phyloP scores from a whole-genome alignment of 2,113 vertebrate species.

The Elaphurus davidianus region DNA sequence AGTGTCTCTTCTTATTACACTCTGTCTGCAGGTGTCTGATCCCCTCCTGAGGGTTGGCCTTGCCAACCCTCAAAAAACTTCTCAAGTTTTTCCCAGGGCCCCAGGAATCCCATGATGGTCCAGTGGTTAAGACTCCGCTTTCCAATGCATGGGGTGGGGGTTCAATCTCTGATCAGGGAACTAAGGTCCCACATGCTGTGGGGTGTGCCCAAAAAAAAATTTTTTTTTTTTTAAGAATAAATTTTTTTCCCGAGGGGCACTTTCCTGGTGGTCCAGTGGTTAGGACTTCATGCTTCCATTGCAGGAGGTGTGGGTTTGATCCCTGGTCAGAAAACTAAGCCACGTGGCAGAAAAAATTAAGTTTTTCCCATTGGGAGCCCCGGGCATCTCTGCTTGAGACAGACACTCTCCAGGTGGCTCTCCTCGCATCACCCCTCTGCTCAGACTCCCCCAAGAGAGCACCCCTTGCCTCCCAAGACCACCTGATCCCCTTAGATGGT shows the following conservation, averaged over 20 bases:
- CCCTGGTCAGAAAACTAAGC: neutral
- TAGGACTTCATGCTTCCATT: neutral
- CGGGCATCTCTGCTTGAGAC: no score
- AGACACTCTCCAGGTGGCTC: no score
- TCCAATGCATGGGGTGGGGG: neutral
- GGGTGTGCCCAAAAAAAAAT: neutral
- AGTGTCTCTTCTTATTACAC: rapidly evolving
- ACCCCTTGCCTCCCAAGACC: neutral
- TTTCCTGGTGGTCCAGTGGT: neutral
- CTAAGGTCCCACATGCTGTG: neutral
- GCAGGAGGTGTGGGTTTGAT: neutral
- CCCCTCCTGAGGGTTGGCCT: neutral
- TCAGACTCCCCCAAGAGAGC: neutral
- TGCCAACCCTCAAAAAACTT: no score
- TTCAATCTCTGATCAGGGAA: neutral
- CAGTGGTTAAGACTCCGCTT: neutral
- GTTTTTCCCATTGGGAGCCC: neutral
- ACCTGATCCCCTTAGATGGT: rapidly evolving
- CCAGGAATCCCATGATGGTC: neutral
- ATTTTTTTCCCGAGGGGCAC: neutral
- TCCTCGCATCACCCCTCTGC: neutral
- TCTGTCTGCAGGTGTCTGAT: neutral
- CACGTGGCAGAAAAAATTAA: neutral
- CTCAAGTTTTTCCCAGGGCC: neutral
- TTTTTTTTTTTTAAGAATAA: neutral